Base-by-base conservation (phyloP, 2,113 vertebrate species). In the Equus przewalskii region DNA sequence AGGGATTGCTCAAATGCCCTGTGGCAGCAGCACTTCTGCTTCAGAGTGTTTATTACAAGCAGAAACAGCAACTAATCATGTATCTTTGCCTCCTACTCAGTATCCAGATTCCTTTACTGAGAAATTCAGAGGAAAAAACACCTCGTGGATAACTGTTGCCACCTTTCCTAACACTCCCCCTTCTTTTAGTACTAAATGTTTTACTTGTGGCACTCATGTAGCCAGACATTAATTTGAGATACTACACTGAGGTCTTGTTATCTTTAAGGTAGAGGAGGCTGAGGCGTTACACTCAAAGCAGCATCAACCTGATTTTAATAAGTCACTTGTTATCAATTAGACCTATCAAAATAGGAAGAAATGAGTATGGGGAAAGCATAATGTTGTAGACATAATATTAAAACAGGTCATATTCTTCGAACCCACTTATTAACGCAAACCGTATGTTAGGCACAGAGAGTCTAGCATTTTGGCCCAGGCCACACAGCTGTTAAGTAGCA, bases 401-500 rank as follows among this genome's bases (percentile, higher is more conserved):
- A 51, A 91, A 51, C 16, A 88, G 67, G 7, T 41, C 83, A 64
- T n/a, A 62, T 83, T 83, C 51, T 89, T 69, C 90, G 82, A 97
- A 54, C 26, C 58, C 11, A 21, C 56, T 83, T 22, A 64, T 70
- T 91, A 91, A 56, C 30, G 75, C n/a, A 75, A 76, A 30, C 30
- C 76, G 36, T 58, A 8, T 44, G 67, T 65, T 44, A 89, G 26
- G 60, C 93, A 49, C n/a, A 65, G 58, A 85, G 44, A 95, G 13
- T 60, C 49, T 62, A 67, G 36, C 44, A 60, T 81, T 81, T 96
- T 65, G 36, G 22, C 30, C 46, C 11, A 21, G 22, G 56, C 92
- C 36, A 94, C 54, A 67, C 1, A 69, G 51, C 7, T 69, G 19
- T 65, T 76, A 22, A 62, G 26, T 19, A 62, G 16, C 78, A 64